A percentile compares a stretch with the other conserved stretches of the same genome.
Evolutionary conservation across 2,113 vertebrate genomes (phyloP).

Genomic region (Etheostoma spectabile): DNA sequence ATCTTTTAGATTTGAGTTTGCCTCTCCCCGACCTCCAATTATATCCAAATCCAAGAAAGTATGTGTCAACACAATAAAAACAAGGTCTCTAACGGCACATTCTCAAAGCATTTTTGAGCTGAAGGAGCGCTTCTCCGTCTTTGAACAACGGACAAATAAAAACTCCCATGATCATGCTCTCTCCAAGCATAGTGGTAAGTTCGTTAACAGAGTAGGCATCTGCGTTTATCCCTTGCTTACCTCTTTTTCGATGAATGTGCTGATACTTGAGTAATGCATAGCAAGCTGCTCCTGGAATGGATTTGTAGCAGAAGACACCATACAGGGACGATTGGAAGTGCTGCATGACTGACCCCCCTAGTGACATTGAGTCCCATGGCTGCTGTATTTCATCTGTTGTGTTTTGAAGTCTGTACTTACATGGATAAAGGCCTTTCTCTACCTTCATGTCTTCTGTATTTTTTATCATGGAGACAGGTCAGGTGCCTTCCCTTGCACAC

Average conservation of each 20-base stretch:
- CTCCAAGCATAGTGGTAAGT: not conserved
- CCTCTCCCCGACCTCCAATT: no score
- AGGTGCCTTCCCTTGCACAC: not conserved
- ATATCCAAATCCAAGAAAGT: no score
- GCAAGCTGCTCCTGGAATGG: not conserved
- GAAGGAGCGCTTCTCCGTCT: no score
- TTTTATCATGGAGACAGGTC: not conserved
- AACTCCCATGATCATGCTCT: not conserved
- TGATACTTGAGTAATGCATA: conserved; percentile 6
- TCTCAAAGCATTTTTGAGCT: no score
- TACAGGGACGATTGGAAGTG: not conserved
- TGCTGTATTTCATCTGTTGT: no score
- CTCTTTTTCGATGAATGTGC: not conserved
- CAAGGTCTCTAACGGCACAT: no score
- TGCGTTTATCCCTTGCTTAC: not conserved
- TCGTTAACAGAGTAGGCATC: not conserved
- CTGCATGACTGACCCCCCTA: not conserved
- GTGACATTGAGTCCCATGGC: no score
- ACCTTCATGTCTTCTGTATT: not conserved
- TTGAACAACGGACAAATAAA: no score
- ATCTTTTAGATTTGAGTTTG: no score
- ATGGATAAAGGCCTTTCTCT: not conserved
- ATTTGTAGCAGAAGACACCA: not conserved
- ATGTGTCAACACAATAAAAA: no score
- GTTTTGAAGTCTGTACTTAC: not conserved